These are phyloP conservation scores for Micronisus gabar DNA, from an alignment of 2,113 vertebrate genomes.

Conservation along the genomic window DNA sequence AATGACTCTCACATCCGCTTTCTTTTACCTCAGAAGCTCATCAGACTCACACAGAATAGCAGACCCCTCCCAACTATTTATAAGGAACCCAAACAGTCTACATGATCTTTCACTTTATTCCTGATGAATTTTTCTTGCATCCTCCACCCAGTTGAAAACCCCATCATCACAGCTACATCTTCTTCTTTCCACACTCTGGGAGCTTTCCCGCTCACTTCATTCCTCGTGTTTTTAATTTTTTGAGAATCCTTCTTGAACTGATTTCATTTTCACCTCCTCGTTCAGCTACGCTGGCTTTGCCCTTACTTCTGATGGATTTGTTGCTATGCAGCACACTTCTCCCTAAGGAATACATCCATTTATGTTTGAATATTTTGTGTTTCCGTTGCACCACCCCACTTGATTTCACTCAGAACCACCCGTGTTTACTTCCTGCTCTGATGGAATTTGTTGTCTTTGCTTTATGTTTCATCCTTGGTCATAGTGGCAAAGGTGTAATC, in stretches of 20 bases:
- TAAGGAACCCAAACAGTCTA: background rate
- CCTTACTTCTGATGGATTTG: background rate
- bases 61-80: background rate
- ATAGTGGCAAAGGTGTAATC: background rate
- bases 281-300: background rate
- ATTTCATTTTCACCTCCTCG: background rate
- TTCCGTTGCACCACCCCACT: background rate
- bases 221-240: background rate
- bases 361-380: background rate
- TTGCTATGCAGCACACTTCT: background rate
- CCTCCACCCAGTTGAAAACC: background rate
- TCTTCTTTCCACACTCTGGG: background rate
- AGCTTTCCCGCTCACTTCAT: background rate
- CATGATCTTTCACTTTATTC: background rate
- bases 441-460: background rate
- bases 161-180: background rate
- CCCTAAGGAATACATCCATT: background rate
- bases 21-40: background rate
- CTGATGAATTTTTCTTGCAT: background rate
- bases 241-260: background rate
- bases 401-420: background rate
- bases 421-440: background rate
- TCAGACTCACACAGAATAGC: background rate
- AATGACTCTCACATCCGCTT: background rate
- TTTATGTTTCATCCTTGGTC: slow-evolving; percentile 1